phyloP scores from a whole-genome alignment of 2,888 invertebrate genomes.

The Torymus tubicola region DNA sequence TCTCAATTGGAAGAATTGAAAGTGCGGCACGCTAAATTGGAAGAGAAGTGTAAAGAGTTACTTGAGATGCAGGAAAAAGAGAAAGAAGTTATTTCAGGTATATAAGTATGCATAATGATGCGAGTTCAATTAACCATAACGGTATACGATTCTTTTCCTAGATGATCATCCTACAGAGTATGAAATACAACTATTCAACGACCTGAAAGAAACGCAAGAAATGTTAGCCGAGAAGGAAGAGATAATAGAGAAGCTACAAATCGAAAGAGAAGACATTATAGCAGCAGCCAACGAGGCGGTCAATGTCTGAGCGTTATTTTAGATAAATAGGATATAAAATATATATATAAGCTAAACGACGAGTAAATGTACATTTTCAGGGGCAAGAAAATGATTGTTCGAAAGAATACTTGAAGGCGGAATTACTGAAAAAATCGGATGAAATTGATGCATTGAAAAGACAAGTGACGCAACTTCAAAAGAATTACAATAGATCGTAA shows the following conservation, averaged over 20 bases:
- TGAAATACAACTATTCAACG: slow-evolving; percentile 78
- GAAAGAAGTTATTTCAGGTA: slow-evolving; percentile 29
- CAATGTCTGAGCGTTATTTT: slow-evolving; percentile 37
- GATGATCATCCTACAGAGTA: slow-evolving; percentile 70
- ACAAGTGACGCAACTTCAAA: slow-evolving; percentile 62
- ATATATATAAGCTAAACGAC: no score
- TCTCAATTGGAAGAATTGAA: slow-evolving; percentile 56
- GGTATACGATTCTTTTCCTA: slow-evolving; percentile 28
- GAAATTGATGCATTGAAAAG: slow-evolving; percentile 61
- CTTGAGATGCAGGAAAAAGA: slow-evolving; percentile 60
- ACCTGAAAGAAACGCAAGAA: slow-evolving; percentile 75
- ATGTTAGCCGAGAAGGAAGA: slow-evolving; percentile 75
- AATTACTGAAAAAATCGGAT: slow-evolving; percentile 78
- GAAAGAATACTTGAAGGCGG: slow-evolving; percentile 78
- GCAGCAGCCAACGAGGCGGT: slow-evolving; percentile 77
- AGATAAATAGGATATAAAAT: no score
- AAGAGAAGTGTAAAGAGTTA: slow-evolving; percentile 61
- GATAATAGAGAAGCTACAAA: slow-evolving; percentile 75
- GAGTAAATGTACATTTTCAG: neutral
- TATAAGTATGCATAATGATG: no score
- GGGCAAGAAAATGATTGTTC: slow-evolving; percentile 76
- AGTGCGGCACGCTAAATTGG: slow-evolving; percentile 60
- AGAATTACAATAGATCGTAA: slow-evolving; percentile 62
- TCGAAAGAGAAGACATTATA: slow-evolving; percentile 78
- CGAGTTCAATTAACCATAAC: neutral